These are phyloP conservation scores for Ptycholaimellus sp. DNA, from an alignment of 2,888 invertebrate species.

Conservation along the genomic window DNA sequence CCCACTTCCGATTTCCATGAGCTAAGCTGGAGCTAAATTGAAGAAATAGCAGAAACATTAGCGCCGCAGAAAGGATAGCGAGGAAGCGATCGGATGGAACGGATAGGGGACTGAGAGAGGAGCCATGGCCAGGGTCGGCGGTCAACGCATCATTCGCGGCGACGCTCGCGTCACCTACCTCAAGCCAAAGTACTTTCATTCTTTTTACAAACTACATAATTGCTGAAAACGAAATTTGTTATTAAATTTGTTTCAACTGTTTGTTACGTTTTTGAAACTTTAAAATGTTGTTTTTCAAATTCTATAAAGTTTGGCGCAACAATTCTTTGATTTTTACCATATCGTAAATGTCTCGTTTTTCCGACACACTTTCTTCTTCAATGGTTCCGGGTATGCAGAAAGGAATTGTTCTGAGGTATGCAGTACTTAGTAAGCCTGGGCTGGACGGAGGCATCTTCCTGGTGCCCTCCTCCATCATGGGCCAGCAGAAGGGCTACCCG, in stretches of 20 bases:
- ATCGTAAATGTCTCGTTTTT: not conserved
- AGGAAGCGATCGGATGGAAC: no score
- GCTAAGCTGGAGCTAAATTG: no score
- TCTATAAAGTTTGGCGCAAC: not conserved
- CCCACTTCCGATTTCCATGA: no score
- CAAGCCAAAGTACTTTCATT: not conserved
- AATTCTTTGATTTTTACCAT: not conserved
- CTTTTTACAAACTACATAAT: not conserved
- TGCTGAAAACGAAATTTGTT: no score
- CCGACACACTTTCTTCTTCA: not conserved
- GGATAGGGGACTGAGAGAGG: no score
- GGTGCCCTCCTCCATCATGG: constrained; percentile 1
- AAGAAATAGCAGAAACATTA: no score
- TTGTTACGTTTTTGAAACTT: not conserved
- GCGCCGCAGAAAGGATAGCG: no score
- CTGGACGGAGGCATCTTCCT: constrained; percentile 1
- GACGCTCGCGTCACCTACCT: not conserved
- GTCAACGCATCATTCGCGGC: not conserved
- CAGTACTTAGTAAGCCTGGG: no score
- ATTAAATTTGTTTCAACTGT: not conserved
- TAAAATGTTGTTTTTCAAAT: not conserved
- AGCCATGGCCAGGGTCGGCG: no score
- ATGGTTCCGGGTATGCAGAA: no score
- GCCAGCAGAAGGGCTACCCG: constrained; percentile 1
- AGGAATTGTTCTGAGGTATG: no score